phyloP scores from a whole-genome alignment of 2,888 invertebrate genomes.

The Psococerastis gibbosa region DNA sequence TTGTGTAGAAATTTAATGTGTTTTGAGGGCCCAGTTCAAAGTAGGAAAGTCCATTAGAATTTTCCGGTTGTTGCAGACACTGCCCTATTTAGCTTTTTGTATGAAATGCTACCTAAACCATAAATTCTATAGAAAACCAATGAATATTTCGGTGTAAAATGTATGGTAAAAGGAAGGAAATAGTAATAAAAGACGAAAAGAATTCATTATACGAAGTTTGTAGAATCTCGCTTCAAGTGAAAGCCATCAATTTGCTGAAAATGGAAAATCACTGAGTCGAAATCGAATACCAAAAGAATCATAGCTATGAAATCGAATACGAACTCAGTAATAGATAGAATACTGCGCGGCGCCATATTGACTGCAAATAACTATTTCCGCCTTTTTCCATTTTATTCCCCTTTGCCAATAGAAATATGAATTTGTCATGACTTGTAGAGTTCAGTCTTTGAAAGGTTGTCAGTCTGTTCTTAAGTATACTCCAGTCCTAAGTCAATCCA shows the following conservation, averaged over 20 bases:
- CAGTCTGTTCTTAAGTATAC: neutral
- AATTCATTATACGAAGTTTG: too few relatives aligned
- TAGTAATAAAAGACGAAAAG: neutral
- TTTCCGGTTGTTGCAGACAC: too few relatives aligned
- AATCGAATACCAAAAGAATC: conserved; percentile 10
- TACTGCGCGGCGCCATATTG: conserved; percentile 7
- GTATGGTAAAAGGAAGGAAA: neutral
- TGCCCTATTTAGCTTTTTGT: too few relatives aligned
- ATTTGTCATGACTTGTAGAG: neutral
- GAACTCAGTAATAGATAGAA: conserved; percentile 6
- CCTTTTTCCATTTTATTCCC: conserved; percentile 3
- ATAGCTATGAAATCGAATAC: conserved; percentile 11
- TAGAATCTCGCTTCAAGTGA: conserved; percentile 7
- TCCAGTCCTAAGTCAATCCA: neutral
- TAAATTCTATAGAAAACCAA: too few relatives aligned
- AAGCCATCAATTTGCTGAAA: conserved; percentile 10
- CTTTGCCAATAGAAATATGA: conserved; percentile 4
- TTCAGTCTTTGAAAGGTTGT: conserved; percentile 1
- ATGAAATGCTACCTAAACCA: too few relatives aligned
- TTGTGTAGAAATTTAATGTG: too few relatives aligned
- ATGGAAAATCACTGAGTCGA: conserved; percentile 9
- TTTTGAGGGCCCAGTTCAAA: too few relatives aligned
- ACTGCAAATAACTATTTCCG: conserved; percentile 10
- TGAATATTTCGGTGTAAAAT: conserved; percentile 7
- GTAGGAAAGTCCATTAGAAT: too few relatives aligned